Conservation (phyloP, 2,797 vertebrate genomes). For the Acanthurus tractus region DNA sequence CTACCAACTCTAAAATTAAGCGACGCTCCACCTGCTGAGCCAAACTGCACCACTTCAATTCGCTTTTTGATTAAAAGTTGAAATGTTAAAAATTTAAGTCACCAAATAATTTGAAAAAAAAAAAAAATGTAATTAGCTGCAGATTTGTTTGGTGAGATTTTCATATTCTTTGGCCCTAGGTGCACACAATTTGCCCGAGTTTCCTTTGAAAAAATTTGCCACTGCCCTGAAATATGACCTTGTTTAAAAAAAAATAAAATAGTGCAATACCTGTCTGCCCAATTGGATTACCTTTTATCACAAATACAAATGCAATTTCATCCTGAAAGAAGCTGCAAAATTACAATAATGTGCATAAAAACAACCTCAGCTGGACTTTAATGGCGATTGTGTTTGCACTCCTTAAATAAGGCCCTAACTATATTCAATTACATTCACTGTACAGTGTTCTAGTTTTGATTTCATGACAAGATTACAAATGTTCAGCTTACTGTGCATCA, state of each 20-base stretch:
- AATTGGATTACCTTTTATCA: background rate
- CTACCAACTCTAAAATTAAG: background rate
- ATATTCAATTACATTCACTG: background rate
- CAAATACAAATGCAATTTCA: conserved; percentile 3
- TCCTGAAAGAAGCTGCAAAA: conserved; percentile 1
- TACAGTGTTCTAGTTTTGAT: background rate
- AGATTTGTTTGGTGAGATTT: background rate
- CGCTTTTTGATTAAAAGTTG: background rate
- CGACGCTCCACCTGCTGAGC: background rate
- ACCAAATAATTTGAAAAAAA: background rate
- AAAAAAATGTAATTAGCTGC: background rate
- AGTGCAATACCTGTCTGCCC: background rate
- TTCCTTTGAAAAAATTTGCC: background rate
- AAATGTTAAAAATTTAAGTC: background rate
- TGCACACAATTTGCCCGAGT: background rate
- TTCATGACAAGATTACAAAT: background rate
- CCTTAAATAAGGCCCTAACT: background rate
- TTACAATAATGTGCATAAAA: conserved; percentile 7
- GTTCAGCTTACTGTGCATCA: background rate
- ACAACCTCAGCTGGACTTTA: background rate
- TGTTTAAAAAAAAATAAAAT: background rate
- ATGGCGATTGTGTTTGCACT: background rate
- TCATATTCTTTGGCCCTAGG: background rate
- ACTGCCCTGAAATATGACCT: background rate
- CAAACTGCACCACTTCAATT: background rate